Base-by-base conservation (phyloP, 1,140 invertebrate genomes). In the Mycetomoellerius zeteki region DNA sequence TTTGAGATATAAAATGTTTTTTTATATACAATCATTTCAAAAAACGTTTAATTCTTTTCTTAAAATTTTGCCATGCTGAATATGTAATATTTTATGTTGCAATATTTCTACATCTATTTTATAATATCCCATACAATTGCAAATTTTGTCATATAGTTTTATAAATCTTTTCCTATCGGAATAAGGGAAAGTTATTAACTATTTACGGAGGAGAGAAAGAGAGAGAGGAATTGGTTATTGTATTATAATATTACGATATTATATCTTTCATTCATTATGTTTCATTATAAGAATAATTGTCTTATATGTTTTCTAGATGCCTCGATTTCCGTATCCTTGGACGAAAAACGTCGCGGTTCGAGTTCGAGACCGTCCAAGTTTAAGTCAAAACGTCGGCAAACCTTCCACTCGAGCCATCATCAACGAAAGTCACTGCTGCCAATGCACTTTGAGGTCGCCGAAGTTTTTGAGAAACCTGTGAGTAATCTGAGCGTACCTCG, bases 361-460 rank as follows among this genome's bases (percentile, higher is more conserved):
- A 88, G 43, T 86, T 78, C 80, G 90, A 94, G 89, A 65, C 90
- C 92, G 75, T 94, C 93, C 76, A 95, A 93, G 80, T 94, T 94
- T 78, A 95, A 94, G 58, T 90, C 94, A 6, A 95, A 94, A 88
- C 93, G 94, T 76, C 92, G 94, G 50, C 94, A 95, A 88, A 95
- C 94, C 58, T 95, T 95, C 86, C 94, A 95, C 52, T 94, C 94
- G 6, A 93, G 94, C 33, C 94, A 95, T 12, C 93, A 92, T 6
- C 91, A 92, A 54, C 90, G 88, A 21, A 90, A 91, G 14, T 90
- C 93, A 10, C 86, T 94, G 43, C 76, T 91, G 24, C 92, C 93
- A 27, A 94, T 93, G 92, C 94, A 94, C 60, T 94, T 95, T 64
- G 94, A 95, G 67, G 94, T 95, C 21, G 89, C 93, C 21, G 95